Percentiles rank a stretch among this genome's conserved stretches.
Conservation (phyloP, 2,113 vertebrate species). For the Grammomys surdaster region DNA sequence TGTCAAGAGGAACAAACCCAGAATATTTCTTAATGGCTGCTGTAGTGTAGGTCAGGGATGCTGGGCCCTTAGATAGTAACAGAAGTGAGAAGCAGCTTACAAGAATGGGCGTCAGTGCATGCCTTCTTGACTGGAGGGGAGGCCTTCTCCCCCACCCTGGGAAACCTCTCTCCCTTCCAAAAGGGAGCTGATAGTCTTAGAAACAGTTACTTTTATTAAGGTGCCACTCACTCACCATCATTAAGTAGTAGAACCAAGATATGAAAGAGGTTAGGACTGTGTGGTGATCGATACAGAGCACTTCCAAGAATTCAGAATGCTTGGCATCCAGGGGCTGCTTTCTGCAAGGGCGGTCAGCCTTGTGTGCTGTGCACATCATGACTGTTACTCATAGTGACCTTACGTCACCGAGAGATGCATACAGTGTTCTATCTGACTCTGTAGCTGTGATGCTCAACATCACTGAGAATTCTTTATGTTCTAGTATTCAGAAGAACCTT, state of each 20-base stretch:
- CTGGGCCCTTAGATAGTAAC: background rate
- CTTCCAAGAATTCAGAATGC: background rate
- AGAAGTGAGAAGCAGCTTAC: background rate
- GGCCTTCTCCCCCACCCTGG: background rate
- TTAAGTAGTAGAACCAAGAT: background rate
- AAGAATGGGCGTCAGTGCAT: background rate
- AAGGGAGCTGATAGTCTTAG: background rate
- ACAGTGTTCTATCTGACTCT: background rate
- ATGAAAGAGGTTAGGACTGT: background rate
- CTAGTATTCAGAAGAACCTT: background rate
- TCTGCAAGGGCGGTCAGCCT: background rate
- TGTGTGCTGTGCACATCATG: background rate
- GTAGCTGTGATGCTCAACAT: background rate
- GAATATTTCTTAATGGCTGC: background rate
- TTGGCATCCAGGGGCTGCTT: background rate
- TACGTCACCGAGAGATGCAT: background rate
- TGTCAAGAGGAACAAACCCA: background rate
- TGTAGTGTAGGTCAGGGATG: background rate
- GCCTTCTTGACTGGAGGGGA: background rate
- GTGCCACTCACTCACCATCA: background rate
- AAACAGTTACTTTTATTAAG: background rate
- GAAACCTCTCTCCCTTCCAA: background rate
- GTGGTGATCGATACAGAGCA: background rate
- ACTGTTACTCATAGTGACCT: background rate
- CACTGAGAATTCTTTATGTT: background rate